Base-by-base conservation (phyloP, 2,797 vertebrate species). In the Sylvia borin region DNA sequence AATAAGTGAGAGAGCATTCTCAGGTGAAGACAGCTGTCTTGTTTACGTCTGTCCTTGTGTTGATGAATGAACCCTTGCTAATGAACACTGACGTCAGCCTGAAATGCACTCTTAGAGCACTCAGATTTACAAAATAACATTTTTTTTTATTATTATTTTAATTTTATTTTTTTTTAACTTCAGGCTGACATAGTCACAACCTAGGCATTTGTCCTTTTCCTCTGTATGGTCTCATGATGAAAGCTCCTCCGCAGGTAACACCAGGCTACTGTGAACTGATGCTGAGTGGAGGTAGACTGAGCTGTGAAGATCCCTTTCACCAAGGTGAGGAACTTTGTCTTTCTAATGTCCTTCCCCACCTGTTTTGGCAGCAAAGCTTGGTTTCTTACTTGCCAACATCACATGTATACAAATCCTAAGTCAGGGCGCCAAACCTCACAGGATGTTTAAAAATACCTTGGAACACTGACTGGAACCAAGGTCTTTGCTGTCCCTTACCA, bases 371-470 rank as follows among this genome's bases (percentile, higher is more conserved):
- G 34, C 13, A 60, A 34, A 74, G 2, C n/a, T 61, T 6, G 0
- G 11, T 74, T 77, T 85, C 78, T 82, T 82, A 70, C 64, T 89
- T 83, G 75, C 38, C 80, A 85, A 32, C 2, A 29, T 53, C 61
- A 71, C 2, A 3, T 85, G 57, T 93, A 91, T 87, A 83, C 62
- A 88, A 77, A 79, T n/a, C n/a, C n/a, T 27, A 43, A 62, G 20
- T 72, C 22, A 67, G 60, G 76, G 53, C 0, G 11, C 68, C 61
- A 92, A 80, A 87, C n/a, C 38, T 92, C 81, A 88, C 75, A 89
- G 87, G 81, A 91, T 90, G 78, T 94, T 94, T 94, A 65, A 70
- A 96, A 92, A 93, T 65, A 65, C 62, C 47, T 82, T 54, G 79
- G 43, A 93, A 86, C 38, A 36, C 47, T 13, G 16, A 19, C 65